Evolutionary conservation across 1,140 invertebrate species (phyloP).

Genomic region (Trichonephila clavata): DNA sequence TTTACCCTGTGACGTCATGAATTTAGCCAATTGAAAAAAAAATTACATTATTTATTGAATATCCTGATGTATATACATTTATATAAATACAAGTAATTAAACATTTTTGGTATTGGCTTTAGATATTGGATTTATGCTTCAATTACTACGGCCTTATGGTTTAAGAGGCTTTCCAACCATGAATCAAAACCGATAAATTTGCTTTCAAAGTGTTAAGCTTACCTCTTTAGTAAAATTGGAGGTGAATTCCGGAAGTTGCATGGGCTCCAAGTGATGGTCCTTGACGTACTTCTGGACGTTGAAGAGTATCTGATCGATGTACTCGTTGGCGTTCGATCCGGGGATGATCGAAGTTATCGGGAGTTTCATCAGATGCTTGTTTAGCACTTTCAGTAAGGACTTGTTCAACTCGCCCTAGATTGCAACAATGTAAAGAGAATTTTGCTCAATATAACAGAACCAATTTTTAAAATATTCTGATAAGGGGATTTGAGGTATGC

Average conservation of each 20-base stretch:
- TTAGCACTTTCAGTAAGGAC: constrained; percentile 60
- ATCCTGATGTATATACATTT: no score
- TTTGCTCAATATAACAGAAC: no score
- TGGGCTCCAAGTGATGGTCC: constrained; percentile 67
- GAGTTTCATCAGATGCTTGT: constrained; percentile 71
- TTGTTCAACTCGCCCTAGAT: constrained; percentile 54
- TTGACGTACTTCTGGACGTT: constrained; percentile 65
- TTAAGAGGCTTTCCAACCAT: no score
- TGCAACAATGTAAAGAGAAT: not conserved
- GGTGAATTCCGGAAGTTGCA: constrained; percentile 58
- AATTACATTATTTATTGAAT: no score
- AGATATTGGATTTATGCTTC: no score
- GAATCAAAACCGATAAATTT: not conserved
- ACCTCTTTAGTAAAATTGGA: constrained; percentile 67
- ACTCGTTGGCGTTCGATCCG: constrained; percentile 71
- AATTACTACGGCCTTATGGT: no score
- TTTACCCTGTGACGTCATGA: no score
- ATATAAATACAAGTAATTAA: no score
- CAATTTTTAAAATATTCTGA: no score
- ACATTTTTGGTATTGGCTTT: no score
- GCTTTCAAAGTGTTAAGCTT: not conserved
- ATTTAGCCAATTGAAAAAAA: no score
- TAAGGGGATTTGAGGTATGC: no score
- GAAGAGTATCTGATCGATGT: constrained; percentile 69
- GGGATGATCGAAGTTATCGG: constrained; percentile 72